Conservation (phyloP, 2,888 invertebrate species). For the Agrotis clavis region DNA sequence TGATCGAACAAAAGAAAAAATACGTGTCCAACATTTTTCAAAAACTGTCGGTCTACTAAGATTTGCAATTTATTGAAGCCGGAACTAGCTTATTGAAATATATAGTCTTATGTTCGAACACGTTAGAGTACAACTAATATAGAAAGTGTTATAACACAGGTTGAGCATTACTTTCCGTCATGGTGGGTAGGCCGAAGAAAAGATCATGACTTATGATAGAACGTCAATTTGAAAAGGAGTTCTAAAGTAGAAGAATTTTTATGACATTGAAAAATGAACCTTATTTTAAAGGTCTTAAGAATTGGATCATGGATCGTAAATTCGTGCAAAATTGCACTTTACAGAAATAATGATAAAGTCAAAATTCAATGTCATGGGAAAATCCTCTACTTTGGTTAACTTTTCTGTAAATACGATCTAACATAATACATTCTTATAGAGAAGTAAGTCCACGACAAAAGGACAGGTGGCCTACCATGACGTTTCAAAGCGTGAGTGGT, state of each 20-base stretch:
- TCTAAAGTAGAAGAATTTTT: background rate
- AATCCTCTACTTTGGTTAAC: background rate
- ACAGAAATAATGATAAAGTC: background rate
- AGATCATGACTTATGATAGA: background rate
- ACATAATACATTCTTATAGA: background rate
- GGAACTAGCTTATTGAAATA: slow-evolving; percentile 24
- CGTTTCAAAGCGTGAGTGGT: too few species aligned
- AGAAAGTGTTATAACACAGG: slow-evolving; percentile 40
- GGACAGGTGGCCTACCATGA: too few species aligned
- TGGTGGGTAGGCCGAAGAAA: slow-evolving; percentile 60
- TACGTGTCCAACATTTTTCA: too few species aligned
- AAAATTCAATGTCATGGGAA: slow-evolving; percentile 15
- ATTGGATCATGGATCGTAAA: too few species aligned
- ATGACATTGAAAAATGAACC: slow-evolving; percentile 7
- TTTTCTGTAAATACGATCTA: background rate
- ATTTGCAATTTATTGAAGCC: too few species aligned
- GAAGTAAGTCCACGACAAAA: slow-evolving; percentile 1
- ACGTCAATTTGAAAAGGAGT: background rate
- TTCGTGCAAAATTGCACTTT: background rate
- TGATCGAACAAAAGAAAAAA: too few species aligned
- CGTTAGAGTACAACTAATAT: slow-evolving; percentile 42
- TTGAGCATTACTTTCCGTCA: slow-evolving; percentile 72
- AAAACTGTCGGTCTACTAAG: too few species aligned
- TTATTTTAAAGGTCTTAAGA: background rate
- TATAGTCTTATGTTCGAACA: slow-evolving; percentile 57